Conservation (phyloP, 2,797 vertebrate species). For the Cephalopachus bancanus region DNA sequence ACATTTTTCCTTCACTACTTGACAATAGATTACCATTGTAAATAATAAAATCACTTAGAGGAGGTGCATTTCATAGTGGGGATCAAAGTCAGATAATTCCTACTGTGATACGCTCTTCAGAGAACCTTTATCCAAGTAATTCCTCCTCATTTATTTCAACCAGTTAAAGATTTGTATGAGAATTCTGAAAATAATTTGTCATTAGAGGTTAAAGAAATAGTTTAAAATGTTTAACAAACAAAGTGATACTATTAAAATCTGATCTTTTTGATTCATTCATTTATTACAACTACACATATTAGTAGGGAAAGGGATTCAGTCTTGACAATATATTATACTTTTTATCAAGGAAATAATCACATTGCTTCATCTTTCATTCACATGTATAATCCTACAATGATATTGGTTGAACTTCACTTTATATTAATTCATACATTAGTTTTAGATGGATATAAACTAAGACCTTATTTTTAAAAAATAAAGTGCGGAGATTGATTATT, state of each 20-base stretch:
- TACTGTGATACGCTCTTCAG: neutral
- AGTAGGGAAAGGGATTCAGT: neutral
- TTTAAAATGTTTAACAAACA: slow-evolving; percentile 49
- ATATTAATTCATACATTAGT: slow-evolving; percentile 11
- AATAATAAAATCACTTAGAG: neutral
- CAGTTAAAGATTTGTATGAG: neutral
- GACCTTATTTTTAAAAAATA: neutral
- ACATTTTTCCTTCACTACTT: neutral
- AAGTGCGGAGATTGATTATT: neutral
- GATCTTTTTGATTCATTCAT: slow-evolving; percentile 28
- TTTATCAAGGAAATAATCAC: neutral
- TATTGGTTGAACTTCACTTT: slow-evolving; percentile 3
- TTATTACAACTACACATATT: neutral
- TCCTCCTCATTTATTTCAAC: neutral
- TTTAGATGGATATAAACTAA: slow-evolving; percentile 32
- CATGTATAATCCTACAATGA: neutral
- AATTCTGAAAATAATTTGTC: slow-evolving; percentile 8
- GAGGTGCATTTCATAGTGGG: neutral
- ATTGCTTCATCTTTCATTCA: slow-evolving; percentile 18
- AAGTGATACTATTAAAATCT: slow-evolving; percentile 2
- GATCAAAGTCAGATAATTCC: neutral
- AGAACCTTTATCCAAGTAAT: neutral
- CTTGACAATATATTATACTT: neutral
- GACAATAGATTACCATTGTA: neutral
- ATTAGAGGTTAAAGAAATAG: neutral